Base-by-base conservation (phyloP, 2,113 vertebrate species). In the Corythornis vintsioides region DNA sequence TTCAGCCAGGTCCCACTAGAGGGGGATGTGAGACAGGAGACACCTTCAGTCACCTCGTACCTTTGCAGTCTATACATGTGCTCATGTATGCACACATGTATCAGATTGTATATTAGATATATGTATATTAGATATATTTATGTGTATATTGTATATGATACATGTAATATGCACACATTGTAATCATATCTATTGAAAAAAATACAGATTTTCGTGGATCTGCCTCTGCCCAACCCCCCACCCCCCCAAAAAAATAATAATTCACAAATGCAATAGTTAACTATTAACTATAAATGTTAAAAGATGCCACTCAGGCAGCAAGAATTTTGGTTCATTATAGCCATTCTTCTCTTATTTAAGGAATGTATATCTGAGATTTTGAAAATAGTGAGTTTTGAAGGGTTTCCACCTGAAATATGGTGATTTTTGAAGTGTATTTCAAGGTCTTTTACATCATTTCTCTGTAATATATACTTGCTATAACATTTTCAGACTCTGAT, bases 31-130 rank as follows among this genome's bases (percentile, higher is more conserved):
- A 83, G 70, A 80, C 21, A 45, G 48, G 31, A 31, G 56, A 81
- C 73, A 12, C 2, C 45, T 1, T 1, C 3, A 4, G 28, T 9
- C n/a, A 11, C 33, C 56, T n/a, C 7, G 2, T 6, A 11, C 14
- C 13, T 64, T 52, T 28, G 5, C 43, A 64, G 45, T 29, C 33
- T n/a, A 5, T 7, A 7, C 3, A 1, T 20, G 7, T 15, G 10
- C 13, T 67, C 9, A 3, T 1, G 13, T 19, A 24, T 2, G 6
- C 6, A 6, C 5, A 7, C 15, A 38, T 38, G 38, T 38, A 38
- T 38, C 38, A 38, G 38, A 38, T 38, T 38, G 38, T 38, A 38
- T 38, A 38, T 38, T 38, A 38, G 38, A 38, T 38, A 38, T 38
- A 38, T 38, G 38, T 38, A 38, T 38, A 38, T 38, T 38, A 38